Conservation (phyloP, 1,140 invertebrate species). For the Andrena cerasifolii region DNA sequence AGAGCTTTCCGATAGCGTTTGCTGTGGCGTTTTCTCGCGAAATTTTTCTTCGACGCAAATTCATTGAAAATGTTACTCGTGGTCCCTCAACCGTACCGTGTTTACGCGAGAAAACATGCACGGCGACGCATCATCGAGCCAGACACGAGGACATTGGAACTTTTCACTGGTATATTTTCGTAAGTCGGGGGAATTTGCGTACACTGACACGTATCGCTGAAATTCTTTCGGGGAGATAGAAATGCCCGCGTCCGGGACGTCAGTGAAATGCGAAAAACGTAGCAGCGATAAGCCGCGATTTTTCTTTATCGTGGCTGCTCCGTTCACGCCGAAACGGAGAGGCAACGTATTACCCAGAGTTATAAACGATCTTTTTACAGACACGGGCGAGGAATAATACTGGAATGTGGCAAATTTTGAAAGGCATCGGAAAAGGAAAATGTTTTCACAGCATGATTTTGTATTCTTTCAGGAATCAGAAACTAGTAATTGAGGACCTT, state of each 20-base stretch:
- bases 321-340: neutral
- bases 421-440: too few relatives aligned
- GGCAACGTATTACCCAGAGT: neutral
- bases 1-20: neutral
- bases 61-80: conserved; percentile 6
- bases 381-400: too few relatives aligned
- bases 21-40: neutral
- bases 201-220: neutral
- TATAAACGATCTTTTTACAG: neutral
- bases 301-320: neutral
- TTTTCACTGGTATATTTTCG: conserved; percentile 21
- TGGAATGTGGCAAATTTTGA: too few relatives aligned
- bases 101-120: neutral
- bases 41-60: neutral
- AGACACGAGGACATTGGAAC: neutral
- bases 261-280: neutral
- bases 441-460: too few relatives aligned
- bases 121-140: neutral
- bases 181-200: conserved; percentile 9
- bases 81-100: neutral
- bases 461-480: too few relatives aligned
- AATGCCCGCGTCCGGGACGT: neutral
- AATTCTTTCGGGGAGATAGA: conserved; percentile 26
- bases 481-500: too few relatives aligned
- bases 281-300: conserved; percentile 6